These are phyloP conservation scores for Chymomyza amoena DNA, from an alignment of 2,888 invertebrate genomes.

Conservation along the genomic window DNA sequence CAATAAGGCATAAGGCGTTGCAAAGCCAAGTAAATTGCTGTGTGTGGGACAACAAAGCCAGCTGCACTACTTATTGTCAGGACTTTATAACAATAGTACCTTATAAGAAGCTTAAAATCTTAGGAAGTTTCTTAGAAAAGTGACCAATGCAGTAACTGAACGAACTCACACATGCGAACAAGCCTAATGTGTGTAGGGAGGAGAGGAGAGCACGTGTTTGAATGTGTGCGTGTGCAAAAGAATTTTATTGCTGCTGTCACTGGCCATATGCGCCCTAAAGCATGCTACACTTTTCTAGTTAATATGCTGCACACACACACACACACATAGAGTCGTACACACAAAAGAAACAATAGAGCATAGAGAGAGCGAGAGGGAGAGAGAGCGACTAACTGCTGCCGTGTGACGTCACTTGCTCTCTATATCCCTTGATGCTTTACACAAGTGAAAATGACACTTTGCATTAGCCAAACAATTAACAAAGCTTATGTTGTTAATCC, in stretches of 20 bases:
- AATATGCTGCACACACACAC: not conserved
- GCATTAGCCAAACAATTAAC: conserved; percentile 46
- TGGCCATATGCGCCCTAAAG: not conserved
- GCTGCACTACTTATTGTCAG: not conserved
- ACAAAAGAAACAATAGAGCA: not conserved
- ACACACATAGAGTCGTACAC: not conserved
- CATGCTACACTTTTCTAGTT: not conserved
- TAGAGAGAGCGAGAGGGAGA: not conserved
- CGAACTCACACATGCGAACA: not conserved
- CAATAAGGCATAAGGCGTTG: not conserved
- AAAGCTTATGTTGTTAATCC: conserved; percentile 45
- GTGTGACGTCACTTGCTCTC: not conserved
- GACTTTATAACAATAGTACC: not conserved
- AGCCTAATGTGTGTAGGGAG: not conserved
- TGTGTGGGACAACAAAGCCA: not conserved
- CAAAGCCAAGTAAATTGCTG: not conserved
- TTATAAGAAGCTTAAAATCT: not conserved
- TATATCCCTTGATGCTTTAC: conserved; percentile 44
- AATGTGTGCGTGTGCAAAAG: not conserved
- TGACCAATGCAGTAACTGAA: not conserved
- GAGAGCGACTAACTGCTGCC: not conserved
- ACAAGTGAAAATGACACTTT: conserved; percentile 44
- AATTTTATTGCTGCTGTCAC: not conserved
- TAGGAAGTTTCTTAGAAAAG: not conserved
- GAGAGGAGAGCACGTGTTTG: not conserved